phyloP scores from a whole-genome alignment of 2,888 invertebrate species.

The Siphonodentalium dalli region DNA sequence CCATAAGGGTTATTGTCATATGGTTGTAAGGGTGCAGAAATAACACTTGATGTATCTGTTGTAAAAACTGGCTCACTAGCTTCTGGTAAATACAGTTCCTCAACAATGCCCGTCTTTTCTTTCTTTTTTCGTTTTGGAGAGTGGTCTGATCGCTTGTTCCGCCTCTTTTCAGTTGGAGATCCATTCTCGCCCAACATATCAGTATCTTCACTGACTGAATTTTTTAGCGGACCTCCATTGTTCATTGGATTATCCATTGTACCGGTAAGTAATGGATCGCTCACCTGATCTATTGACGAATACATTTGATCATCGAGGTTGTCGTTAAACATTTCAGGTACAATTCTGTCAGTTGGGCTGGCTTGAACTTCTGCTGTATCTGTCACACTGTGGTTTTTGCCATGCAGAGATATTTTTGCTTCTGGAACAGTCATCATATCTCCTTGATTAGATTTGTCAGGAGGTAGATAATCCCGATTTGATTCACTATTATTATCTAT shows the following conservation, averaged over 20 bases:
- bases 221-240: conserved; percentile 26
- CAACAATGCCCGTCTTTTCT: conserved; percentile 3
- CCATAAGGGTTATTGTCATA: background rate
- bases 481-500: no score
- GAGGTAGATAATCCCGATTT: no score
- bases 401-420: no score
- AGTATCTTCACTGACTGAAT: conserved; percentile 26
- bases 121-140: conserved; percentile 24
- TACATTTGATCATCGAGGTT: conserved; percentile 19
- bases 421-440: no score
- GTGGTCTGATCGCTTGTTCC: conserved; percentile 15
- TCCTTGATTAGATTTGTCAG: no score
- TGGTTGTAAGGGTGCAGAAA: conserved; percentile 13
- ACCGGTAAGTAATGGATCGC: conserved; percentile 23
- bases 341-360: conserved; percentile 1
- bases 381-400: conserved; percentile 5
- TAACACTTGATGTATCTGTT: conserved; percentile 29
- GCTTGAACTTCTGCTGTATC: conserved; percentile 6
- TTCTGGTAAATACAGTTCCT: conserved; percentile 35
- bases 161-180: conserved; percentile 38
- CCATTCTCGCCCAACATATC: no score
- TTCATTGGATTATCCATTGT: conserved; percentile 23
- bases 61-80: conserved; percentile 50
- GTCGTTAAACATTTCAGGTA: conserved; percentile 1
- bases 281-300: conserved; percentile 25